Conservation (phyloP, 2,113 vertebrate genomes). For the Opisthocomus hoazin region DNA sequence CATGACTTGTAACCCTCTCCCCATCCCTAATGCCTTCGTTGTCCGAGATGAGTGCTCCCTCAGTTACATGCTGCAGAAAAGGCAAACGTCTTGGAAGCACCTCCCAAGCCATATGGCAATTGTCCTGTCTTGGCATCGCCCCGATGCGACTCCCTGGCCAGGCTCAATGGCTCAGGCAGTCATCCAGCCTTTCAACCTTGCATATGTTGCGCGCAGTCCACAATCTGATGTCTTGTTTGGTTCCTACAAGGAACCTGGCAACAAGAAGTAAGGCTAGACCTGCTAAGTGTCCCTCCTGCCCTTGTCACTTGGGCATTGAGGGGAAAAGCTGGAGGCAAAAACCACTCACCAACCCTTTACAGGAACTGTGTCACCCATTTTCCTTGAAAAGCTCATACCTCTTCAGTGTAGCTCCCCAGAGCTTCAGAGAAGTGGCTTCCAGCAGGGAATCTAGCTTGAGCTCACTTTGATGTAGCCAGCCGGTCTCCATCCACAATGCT, state of each 20-base stretch:
- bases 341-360: rapidly evolving
- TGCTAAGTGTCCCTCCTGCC: background rate
- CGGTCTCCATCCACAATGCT: background rate
- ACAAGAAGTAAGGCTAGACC: background rate
- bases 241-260: background rate
- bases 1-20: background rate
- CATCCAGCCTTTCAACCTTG: no score
- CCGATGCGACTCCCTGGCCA: no score
- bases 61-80: background rate
- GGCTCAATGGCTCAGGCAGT: background rate
- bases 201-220: rapidly evolving
- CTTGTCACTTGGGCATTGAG: background rate
- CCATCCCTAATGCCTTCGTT: rapidly evolving
- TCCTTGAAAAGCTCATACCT: background rate
- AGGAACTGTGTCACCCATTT: rapidly evolving
- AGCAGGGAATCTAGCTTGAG: background rate
- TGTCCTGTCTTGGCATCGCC: rapidly evolving
- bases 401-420: background rate
- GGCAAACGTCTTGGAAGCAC: background rate
- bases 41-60: background rate
- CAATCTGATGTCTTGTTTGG: rapidly evolving
- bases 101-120: background rate
- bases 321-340: background rate
- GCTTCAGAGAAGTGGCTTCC: background rate
- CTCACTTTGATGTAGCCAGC: background rate